These are phyloP conservation scores for Megaleporinus macrocephalus DNA, from an alignment of 2,113 vertebrate species.

Conservation along the genomic window DNA sequence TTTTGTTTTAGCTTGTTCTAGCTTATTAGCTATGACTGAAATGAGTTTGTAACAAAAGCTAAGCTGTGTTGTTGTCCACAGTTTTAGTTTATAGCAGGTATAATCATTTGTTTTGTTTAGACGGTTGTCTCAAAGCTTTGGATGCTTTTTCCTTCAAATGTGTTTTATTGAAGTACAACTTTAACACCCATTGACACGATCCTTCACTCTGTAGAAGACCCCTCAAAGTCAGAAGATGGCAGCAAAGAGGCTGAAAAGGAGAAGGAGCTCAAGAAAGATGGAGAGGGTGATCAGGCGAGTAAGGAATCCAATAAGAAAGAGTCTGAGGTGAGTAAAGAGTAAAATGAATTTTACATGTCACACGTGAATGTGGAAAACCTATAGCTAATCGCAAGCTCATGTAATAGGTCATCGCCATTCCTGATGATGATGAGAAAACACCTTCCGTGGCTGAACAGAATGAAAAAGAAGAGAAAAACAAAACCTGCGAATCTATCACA, in stretches of 20 bases:
- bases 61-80: too few relatives aligned
- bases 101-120: too few relatives aligned
- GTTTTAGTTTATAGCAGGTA: too few relatives aligned
- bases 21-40: neutral
- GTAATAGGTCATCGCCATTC: constrained; percentile 76
- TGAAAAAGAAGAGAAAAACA: constrained; percentile 71
- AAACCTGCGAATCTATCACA: constrained; percentile 60
- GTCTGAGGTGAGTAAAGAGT: constrained; percentile 63
- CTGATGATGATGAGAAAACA: constrained; percentile 73
- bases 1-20: neutral
- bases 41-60: neutral
- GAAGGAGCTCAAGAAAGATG: constrained; percentile 75
- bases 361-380: neutral
- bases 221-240: constrained; percentile 67
- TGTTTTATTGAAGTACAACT: too few relatives aligned
- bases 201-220: constrained; percentile 60
- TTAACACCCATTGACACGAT: neutral
- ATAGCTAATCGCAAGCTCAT: neutral
- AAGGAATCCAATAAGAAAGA: constrained; percentile 65
- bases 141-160: too few relatives aligned
- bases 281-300: constrained; percentile 70
- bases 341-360: neutral
- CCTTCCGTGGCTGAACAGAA: constrained; percentile 75
- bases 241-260: constrained; percentile 64
- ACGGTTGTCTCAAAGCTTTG: too few relatives aligned